These are phyloP conservation scores for Myodes glareolus DNA, from an alignment of 2,113 vertebrate genomes.

Conservation along the genomic window DNA sequence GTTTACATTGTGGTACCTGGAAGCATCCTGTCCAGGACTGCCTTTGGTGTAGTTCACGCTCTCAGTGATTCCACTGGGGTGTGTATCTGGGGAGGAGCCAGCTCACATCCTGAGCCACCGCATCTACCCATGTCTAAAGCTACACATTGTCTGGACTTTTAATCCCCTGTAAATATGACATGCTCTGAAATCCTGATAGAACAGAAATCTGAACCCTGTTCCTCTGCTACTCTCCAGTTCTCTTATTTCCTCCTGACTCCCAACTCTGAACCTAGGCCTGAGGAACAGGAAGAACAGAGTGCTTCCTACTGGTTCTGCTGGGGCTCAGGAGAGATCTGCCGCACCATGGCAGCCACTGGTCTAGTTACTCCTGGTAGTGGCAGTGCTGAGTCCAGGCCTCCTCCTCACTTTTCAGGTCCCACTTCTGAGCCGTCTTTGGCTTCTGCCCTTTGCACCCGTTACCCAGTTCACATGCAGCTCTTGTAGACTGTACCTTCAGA, in stretches of 20 bases:
- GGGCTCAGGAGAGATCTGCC: background rate
- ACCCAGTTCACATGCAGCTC: too few species aligned
- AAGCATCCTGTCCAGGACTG: background rate
- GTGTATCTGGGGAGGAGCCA: fast-evolving
- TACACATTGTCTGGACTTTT: too few species aligned
- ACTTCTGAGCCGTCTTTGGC: background rate
- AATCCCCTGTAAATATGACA: background rate
- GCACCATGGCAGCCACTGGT: too few species aligned
- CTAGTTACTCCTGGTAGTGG: background rate
- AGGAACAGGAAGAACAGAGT: background rate
- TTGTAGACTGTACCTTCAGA: background rate
- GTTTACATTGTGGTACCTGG: background rate
- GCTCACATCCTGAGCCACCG: background rate
- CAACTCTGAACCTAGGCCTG: background rate
- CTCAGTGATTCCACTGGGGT: fast-evolving
- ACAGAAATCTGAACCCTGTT: background rate
- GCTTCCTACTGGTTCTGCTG: background rate
- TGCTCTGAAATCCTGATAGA: too few species aligned
- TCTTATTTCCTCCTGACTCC: too few species aligned
- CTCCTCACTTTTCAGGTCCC: background rate
- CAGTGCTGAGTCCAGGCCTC: background rate
- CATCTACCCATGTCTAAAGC: too few species aligned
- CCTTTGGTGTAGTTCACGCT: background rate
- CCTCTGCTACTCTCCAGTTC: too few species aligned
- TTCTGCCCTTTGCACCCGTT: fast-evolving